A percentile compares a stretch with the other conserved stretches of the same genome.
Evolutionary conservation across 23 tunicate genomes (phyloP).

Genomic region (Halocynthia roretzi): DNA sequence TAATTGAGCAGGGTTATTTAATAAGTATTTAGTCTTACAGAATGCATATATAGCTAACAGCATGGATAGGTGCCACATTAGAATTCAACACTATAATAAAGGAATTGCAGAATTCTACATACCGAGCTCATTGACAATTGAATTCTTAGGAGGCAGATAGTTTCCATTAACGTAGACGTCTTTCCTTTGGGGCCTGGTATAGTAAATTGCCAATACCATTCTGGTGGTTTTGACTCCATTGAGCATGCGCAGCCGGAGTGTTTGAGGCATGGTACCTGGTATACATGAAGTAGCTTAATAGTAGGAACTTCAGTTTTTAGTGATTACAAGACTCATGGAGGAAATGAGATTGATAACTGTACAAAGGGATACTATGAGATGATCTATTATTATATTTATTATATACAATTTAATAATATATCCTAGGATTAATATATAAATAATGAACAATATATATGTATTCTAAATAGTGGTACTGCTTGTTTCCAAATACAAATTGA

Average conservation of each 20-base stretch:
- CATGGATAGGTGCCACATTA: neutral
- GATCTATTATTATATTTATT: too few species aligned
- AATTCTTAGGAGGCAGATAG: neutral
- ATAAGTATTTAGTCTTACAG: neutral
- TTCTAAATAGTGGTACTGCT: too few species aligned
- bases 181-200: slow-evolving; percentile 17
- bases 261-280: slow-evolving; percentile 18
- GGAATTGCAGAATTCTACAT: neutral
- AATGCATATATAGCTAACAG: neutral
- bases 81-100: neutral
- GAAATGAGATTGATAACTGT: too few species aligned
- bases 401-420: too few species aligned
- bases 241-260: neutral
- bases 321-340: too few species aligned
- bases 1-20: too few species aligned
- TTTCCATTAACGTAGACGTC: neutral
- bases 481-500: too few species aligned
- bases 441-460: too few species aligned
- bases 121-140: slow-evolving; percentile 6
- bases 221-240: slow-evolving; percentile 5
- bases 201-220: slow-evolving; percentile 4
- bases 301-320: too few species aligned
- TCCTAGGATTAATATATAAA: too few species aligned
- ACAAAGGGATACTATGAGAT: too few species aligned
- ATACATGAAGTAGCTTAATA: too few species aligned